A percentile compares a stretch with the other conserved stretches of the same genome.
These are phyloP conservation scores for Leptobrachium leishanense DNA, from an alignment of 2,113 vertebrate species.

Conservation along the genomic window DNA sequence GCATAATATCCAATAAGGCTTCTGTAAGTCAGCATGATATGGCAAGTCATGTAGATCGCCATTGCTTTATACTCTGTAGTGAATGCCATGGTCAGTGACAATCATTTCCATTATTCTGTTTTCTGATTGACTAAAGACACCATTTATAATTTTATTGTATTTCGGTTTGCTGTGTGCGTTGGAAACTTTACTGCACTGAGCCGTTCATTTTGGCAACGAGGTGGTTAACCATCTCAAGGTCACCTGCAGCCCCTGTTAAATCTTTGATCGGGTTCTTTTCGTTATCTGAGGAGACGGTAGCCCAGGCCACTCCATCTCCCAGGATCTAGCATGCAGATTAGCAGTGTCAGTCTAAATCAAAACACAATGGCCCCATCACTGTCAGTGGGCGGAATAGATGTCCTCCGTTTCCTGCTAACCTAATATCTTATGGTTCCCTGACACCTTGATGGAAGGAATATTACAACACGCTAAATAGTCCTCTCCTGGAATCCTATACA, in stretches of 20 bases:
- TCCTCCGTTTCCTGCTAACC: background rate
- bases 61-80: no score
- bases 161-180: no score
- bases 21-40: no score
- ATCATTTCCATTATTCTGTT: no score
- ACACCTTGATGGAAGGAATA: slow-evolving; percentile 24
- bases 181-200: no score
- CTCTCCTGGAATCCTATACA: slow-evolving; percentile 39
- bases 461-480: slow-evolving; percentile 42
- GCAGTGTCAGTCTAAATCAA: slow-evolving; percentile 34
- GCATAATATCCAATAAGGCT: no score
- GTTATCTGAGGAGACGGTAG: background rate
- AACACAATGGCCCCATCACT: slow-evolving; percentile 19
- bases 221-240: background rate
- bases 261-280: slow-evolving; percentile 11
- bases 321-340: slow-evolving; percentile 39
- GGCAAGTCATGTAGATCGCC: no score
- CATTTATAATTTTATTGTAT: no score
- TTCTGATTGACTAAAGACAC: no score
- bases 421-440: slow-evolving; percentile 26
- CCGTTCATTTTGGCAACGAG: no score
- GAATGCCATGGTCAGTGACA: no score
- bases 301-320: slow-evolving; percentile 6
- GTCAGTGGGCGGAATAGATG: slow-evolving; percentile 22
- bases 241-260: background rate